Conservation (phyloP, 2,113 vertebrate genomes). For the Poeciliopsis turrubarensis region DNA sequence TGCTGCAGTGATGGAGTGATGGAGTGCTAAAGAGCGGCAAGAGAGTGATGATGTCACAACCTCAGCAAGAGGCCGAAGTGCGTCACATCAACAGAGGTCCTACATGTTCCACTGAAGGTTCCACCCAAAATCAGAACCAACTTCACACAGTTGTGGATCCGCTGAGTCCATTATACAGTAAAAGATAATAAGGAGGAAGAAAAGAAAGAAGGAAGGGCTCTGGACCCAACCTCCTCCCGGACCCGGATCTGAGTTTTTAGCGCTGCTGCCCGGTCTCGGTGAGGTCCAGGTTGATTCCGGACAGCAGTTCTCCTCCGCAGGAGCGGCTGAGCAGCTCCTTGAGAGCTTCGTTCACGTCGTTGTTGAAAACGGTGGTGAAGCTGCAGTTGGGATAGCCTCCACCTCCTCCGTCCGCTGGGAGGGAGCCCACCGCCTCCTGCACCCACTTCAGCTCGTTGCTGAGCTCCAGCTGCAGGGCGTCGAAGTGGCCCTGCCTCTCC, state of each 20-base stretch:
- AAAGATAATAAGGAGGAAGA: no score
- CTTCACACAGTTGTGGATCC: no score
- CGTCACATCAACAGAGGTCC: no score
- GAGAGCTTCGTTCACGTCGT: constrained; percentile 84
- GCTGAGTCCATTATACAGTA: no score
- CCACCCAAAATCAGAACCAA: no score
- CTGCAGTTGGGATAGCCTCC: constrained; percentile 66
- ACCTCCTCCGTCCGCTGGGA: constrained; percentile 67
- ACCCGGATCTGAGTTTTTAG: constrained; percentile 11
- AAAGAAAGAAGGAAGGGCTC: no score
- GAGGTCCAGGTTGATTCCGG: constrained; percentile 79
- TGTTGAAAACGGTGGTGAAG: constrained; percentile 75
- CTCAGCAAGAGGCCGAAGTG: no score
- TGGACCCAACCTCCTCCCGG: background rate
- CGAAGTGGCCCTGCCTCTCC: constrained; percentile 82
- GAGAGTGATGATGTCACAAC: no score
- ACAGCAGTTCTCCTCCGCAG: constrained; percentile 80
- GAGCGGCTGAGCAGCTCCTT: constrained; percentile 84
- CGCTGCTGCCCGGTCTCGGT: constrained; percentile 68
- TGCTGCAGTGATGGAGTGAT: no score
- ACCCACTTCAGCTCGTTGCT: constrained; percentile 86
- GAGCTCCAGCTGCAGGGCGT: constrained; percentile 83
- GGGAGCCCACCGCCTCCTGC: constrained; percentile 83
- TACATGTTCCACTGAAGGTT: no score
- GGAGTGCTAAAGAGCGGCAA: no score